These are phyloP conservation scores for Hiodon alosoides DNA, from an alignment of 2,113 vertebrate species.

Conservation along the genomic window DNA sequence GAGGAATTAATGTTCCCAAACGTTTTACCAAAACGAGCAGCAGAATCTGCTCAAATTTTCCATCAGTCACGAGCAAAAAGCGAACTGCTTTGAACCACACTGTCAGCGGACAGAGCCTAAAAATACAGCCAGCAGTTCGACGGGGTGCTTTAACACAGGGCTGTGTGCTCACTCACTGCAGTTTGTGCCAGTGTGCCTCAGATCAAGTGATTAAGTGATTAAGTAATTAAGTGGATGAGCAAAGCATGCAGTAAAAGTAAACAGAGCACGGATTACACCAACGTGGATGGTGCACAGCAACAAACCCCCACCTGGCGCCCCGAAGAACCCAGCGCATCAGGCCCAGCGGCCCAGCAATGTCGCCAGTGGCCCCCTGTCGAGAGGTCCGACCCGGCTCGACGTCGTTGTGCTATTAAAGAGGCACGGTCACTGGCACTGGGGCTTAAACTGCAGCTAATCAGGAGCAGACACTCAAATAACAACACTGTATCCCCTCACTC, in stretches of 20 bases:
- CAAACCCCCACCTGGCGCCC: too few relatives aligned
- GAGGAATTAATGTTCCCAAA: not conserved
- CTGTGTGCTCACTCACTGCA: not conserved
- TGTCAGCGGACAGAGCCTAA: too few relatives aligned
- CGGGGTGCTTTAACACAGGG: not conserved
- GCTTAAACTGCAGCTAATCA: not conserved
- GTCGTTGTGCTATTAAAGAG: not conserved
- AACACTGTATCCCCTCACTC: not conserved
- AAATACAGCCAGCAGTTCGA: not conserved
- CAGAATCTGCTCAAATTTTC: not conserved
- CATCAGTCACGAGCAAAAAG: not conserved
- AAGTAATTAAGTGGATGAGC: not conserved
- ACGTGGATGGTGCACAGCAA: not conserved
- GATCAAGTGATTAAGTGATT: not conserved
- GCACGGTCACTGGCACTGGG: not conserved
- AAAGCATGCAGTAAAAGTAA: not conserved
- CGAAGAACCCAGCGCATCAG: not conserved
- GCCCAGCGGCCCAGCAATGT: not conserved
- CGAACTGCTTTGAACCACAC: not conserved
- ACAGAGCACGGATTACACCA: not conserved
- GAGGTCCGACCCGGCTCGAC: not conserved
- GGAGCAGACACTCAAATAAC: slow-evolving; percentile 3
- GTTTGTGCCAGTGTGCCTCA: not conserved
- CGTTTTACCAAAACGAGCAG: not conserved
- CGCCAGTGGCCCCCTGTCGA: too few relatives aligned